Evolutionary conservation across 2,888 invertebrate genomes (phyloP).

Genomic region (Athalia rosae): DNA sequence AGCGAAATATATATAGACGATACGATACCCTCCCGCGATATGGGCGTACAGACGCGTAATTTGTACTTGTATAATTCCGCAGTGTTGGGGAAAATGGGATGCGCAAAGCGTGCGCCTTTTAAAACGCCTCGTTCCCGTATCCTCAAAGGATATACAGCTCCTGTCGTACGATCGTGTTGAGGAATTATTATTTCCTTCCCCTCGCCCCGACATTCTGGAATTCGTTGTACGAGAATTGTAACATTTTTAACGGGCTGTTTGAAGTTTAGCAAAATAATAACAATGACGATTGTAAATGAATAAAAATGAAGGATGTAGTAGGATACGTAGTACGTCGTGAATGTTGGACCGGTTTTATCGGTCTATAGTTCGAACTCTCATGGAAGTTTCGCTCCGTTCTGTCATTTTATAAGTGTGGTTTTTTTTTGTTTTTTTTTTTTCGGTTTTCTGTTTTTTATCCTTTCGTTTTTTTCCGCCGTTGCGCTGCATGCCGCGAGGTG

Average conservation of each 20-base stretch:
- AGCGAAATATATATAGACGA: constrained; percentile 3
- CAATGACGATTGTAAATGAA: too few species aligned
- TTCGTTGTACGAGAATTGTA: too few species aligned
- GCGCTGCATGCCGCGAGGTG: constrained; percentile 18
- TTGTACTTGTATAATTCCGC: neutral
- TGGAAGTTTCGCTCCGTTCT: neutral
- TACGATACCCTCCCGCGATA: constrained; percentile 26
- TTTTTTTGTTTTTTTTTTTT: constrained; percentile 13
- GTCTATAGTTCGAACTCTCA: constrained; percentile 3
- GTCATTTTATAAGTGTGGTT: neutral
- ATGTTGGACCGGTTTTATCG: neutral
- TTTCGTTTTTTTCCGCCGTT: neutral
- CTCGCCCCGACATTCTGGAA: too few species aligned
- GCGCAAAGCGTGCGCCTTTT: constrained; percentile 1
- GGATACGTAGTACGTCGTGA: too few species aligned
- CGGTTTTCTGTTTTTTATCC: constrained; percentile 5
- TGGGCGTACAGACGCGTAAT: constrained; percentile 36
- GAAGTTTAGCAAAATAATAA: too few species aligned
- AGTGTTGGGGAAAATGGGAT: constrained; percentile 1
- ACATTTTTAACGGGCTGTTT: too few species aligned
- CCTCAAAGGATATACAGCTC: too few species aligned
- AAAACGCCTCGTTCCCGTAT: neutral
- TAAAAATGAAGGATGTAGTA: too few species aligned
- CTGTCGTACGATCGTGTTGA: too few species aligned
- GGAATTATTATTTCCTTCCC: too few species aligned